Conservation (phyloP, 2,113 vertebrate genomes). For the Tyto alba region DNA sequence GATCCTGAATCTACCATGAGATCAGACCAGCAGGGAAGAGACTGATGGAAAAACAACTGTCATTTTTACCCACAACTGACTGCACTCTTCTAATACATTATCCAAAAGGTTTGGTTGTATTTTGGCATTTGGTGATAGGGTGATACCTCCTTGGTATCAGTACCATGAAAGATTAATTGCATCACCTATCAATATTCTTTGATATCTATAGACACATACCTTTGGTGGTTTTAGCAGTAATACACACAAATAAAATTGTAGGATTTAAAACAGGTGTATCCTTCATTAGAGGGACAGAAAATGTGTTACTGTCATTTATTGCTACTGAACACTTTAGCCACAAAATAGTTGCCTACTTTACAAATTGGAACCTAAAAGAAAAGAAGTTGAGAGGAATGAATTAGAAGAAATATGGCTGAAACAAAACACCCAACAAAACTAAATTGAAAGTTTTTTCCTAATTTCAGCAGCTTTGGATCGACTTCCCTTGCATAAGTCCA, state of each 20-base stretch:
- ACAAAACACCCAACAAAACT: not conserved
- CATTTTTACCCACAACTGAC: not conserved
- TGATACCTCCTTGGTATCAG: not conserved
- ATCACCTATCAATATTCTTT: not conserved
- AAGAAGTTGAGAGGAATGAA: not conserved
- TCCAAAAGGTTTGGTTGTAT: not conserved
- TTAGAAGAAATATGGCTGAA: not conserved
- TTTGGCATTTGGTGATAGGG: not conserved
- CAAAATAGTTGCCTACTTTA: not conserved
- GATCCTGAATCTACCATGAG: not conserved
- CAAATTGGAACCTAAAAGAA: not conserved
- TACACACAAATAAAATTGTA: not conserved
- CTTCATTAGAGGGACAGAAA: not conserved
- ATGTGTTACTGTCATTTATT: not conserved
- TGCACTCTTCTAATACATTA: not conserved
- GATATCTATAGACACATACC: not conserved
- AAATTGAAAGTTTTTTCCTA: not conserved
- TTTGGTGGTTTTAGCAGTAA: not conserved
- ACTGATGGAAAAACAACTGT: not conserved
- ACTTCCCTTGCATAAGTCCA: not conserved
- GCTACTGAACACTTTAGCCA: not conserved
- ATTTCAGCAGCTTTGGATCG: not conserved
- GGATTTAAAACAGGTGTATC: not conserved
- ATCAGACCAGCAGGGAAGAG: not conserved
- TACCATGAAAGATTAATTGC: not conserved